These are phyloP conservation scores for Ciconia stormi DNA, from an alignment of 2,113 vertebrate genomes.

Conservation along the genomic window DNA sequence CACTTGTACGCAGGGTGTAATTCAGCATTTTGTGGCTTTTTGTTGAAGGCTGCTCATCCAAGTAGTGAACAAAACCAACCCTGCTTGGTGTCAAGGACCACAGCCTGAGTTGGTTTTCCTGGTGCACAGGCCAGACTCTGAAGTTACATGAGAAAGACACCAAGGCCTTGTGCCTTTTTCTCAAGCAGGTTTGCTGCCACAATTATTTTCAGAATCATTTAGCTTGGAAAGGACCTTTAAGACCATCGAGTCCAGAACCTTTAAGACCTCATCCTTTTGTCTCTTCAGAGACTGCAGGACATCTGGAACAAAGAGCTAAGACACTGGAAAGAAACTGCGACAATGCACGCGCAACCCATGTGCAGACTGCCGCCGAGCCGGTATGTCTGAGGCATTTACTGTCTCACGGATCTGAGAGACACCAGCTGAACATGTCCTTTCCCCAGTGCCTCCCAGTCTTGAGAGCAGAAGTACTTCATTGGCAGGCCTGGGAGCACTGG, in stretches of 20 bases:
- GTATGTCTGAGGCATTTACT: accelerated
- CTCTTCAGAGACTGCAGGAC: not conserved
- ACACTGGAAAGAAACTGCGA: not conserved
- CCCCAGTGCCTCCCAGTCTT: not conserved
- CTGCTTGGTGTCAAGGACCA: not conserved
- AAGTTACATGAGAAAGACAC: not conserved
- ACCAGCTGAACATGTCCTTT: not conserved
- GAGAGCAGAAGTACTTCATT: not conserved
- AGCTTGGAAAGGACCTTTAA: not conserved
- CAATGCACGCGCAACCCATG: not conserved
- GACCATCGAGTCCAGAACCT: not conserved
- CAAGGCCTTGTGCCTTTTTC: not conserved
- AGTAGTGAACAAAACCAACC: not conserved
- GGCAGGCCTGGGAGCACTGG: not conserved
- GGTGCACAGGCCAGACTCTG: not conserved
- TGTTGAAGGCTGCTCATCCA: not conserved
- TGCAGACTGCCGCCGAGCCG: not conserved
- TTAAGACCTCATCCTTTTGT: not conserved
- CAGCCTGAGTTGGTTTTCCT: not conserved
- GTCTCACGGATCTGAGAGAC: not conserved
- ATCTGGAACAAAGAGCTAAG: not conserved
- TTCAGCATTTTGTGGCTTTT: not conserved
- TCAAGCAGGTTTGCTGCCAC: not conserved
- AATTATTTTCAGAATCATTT: not conserved
- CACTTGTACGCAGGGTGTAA: not conserved